Conservation (phyloP, 2,888 invertebrate species). For the Crepidodera aurea region DNA sequence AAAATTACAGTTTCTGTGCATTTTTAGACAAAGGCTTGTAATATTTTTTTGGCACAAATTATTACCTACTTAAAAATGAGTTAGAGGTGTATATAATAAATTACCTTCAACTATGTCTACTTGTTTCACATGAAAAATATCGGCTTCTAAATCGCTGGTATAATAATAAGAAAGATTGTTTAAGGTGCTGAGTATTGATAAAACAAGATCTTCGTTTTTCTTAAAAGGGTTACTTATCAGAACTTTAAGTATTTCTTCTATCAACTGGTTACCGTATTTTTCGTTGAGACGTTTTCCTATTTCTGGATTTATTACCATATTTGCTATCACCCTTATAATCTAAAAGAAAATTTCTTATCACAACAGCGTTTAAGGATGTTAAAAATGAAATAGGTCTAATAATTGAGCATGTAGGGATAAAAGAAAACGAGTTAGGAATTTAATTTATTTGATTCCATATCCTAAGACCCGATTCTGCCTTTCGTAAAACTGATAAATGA, state of each 20-base stretch:
- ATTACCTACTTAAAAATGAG: no score
- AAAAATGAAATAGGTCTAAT: no score
- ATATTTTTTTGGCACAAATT: no score
- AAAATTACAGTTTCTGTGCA: no score
- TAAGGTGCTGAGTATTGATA: constrained; percentile 81
- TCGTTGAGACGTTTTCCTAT: constrained; percentile 74
- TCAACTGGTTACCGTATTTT: constrained; percentile 56
- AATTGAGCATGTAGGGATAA: no score
- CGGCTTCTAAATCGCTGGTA: constrained; percentile 59
- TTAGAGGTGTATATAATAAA: no score
- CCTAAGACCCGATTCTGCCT: no score
- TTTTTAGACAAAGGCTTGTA: no score
- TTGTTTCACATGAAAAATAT: constrained; percentile 63
- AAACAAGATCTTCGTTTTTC: constrained; percentile 76
- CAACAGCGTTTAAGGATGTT: no score
- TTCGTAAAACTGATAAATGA: no score
- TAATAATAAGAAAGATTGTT: constrained; percentile 86
- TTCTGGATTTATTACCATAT: constrained; percentile 79
- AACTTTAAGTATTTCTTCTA: constrained; percentile 61
- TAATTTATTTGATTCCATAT: no score
- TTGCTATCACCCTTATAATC: constrained; percentile 85
- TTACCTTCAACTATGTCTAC: constrained; percentile 63
- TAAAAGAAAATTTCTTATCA: constrained; percentile 48
- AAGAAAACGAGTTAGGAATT: no score
- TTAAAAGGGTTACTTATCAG: constrained; percentile 62